Base-by-base conservation (phyloP, 1,140 invertebrate genomes). In the Brachionus koreanus region DNA sequence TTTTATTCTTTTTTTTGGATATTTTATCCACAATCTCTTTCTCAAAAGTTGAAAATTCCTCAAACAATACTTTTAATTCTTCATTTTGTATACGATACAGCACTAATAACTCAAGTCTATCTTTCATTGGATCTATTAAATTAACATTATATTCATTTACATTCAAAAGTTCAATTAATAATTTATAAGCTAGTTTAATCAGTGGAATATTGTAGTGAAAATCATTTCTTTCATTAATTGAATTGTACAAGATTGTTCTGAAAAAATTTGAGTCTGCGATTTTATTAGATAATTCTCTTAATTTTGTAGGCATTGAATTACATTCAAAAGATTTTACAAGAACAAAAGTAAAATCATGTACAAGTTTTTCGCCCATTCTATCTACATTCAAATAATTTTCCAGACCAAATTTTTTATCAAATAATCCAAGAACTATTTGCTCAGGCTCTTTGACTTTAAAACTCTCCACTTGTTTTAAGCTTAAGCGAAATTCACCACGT, bases 381-480 rank as follows among this genome's bases (percentile, higher is more conserved):
- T 74, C 42, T 43, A 12, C 16, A 29, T 74, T 46, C 43, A 74
- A 23, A 74, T 74, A 74, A 74, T 74, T 43, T 1, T 74, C 69
- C 9, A 46, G 25, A 2, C 39, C 69, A 13, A 74, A 74, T 10
- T 16, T 23, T n/a, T 39, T 19, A 29, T 74, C 43, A 46, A 43
- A 46, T 46, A 74, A 5, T 16, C 43, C 0, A 25, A 74, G 39
- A 25, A 74, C n/a, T 35, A 74, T 74, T 43, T 74, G 6, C 1
- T 74, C 39, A 29, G 69, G 69, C 10, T 43, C 10, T 74, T 74
- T 46, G 25, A 12, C 12, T 46, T 46, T 46, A 6, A 74, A 19
- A 43, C 25, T 4, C 13, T 74, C 23, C 10, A 74, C 33, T 46
- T n/a, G 0, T 33, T 29, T 74, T 74, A 74, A 29, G 42, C 69